These are phyloP conservation scores for Clunio marinus DNA, from an alignment of 2,888 invertebrate genomes.

Conservation along the genomic window DNA sequence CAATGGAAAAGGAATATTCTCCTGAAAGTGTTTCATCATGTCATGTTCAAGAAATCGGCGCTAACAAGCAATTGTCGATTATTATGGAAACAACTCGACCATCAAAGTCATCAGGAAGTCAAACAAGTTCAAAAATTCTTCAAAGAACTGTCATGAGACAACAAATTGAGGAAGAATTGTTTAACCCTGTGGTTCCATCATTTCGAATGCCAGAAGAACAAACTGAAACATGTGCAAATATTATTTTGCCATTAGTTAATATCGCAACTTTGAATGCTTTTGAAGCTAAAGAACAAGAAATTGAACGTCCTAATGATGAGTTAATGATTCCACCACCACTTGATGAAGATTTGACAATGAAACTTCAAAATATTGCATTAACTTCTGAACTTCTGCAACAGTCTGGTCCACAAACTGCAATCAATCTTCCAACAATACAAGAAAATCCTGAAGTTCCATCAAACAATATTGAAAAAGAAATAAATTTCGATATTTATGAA, in stretches of 20 bases:
- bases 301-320: not conserved
- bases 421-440: slow-evolving; percentile 28
- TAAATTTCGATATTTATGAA: slow-evolving; percentile 18
- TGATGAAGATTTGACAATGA: too few species aligned
- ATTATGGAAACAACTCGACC: slow-evolving; percentile 49
- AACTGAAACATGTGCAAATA: slow-evolving; percentile 42
- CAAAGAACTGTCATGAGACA: too few species aligned
- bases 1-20: not conserved
- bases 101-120: slow-evolving; percentile 39
- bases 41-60: not conserved
- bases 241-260: not conserved
- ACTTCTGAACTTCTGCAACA: too few species aligned
- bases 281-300: too few species aligned
- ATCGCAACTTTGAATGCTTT: too few species aligned
- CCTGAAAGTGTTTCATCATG: not conserved
- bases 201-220: slow-evolving; percentile 43
- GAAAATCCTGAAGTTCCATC: not conserved
- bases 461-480: not conserved
- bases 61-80: slow-evolving; percentile 47
- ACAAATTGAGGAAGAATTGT: not conserved
- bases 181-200: not conserved
- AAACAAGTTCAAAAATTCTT: too few species aligned
- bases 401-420: too few species aligned
- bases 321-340: not conserved
- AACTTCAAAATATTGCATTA: too few species aligned